phyloP scores from a whole-genome alignment of 2,888 invertebrate genomes.

The Orthosia incerta region DNA sequence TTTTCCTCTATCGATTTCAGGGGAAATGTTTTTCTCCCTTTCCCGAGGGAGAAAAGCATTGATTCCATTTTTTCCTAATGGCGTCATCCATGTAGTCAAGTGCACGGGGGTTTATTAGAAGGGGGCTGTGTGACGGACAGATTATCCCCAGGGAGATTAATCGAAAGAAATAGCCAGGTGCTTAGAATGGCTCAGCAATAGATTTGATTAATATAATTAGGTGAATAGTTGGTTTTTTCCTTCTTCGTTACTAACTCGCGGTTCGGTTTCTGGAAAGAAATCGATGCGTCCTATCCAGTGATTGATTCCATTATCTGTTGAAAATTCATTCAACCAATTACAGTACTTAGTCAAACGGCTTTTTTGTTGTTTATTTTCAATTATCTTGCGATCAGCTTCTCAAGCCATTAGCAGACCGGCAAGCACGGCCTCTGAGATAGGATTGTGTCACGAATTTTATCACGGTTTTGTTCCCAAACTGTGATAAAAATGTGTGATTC shows the following conservation, averaged over 20 bases:
- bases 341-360: too few relatives aligned
- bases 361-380: too few relatives aligned
- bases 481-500: too few relatives aligned
- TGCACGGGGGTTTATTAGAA: slow-evolving; percentile 10
- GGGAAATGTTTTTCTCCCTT: slow-evolving; percentile 77
- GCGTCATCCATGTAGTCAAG: slow-evolving; percentile 15
- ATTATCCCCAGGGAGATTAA: not conserved
- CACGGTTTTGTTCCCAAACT: too few relatives aligned
- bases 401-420: too few relatives aligned
- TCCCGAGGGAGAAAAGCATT: slow-evolving; percentile 39
- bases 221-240: not conserved
- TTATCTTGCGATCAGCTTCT: too few relatives aligned
- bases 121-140: not conserved
- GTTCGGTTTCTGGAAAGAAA: not conserved
- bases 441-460: too few relatives aligned
- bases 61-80: slow-evolving; percentile 18
- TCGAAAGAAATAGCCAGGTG: not conserved
- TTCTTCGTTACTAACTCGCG: not conserved
- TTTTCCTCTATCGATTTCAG: slow-evolving; percentile 85
- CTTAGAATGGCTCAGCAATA: not conserved
- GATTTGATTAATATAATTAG: not conserved
- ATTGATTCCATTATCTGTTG: not conserved
- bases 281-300: not conserved
- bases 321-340: too few relatives aligned
- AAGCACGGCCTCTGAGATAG: too few relatives aligned